These are phyloP conservation scores for Cygnus olor DNA, from an alignment of 2,797 vertebrate genomes.

Conservation along the genomic window DNA sequence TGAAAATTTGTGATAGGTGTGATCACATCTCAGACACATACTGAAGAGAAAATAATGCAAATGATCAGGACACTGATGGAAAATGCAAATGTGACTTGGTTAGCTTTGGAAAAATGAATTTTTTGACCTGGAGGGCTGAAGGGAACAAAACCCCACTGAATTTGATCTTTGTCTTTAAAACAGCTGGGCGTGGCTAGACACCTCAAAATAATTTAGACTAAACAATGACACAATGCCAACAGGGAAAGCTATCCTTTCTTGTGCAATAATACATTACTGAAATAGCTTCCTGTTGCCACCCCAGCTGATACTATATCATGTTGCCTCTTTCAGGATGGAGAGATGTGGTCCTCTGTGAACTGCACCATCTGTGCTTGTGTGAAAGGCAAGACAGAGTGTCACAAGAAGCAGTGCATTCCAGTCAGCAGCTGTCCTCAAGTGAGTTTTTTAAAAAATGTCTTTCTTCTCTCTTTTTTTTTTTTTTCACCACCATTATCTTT, in stretches of 20 bases:
- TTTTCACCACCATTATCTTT: background rate
- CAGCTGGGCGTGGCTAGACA: background rate
- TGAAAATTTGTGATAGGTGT: slow-evolving; percentile 31
- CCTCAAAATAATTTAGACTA: slow-evolving; percentile 58
- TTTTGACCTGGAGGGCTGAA: background rate
- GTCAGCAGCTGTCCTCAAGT: slow-evolving; percentile 92
- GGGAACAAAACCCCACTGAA: slow-evolving; percentile 12
- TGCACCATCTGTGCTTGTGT: slow-evolving; percentile 94
- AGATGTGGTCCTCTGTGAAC: slow-evolving; percentile 97
- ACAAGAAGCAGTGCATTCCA: slow-evolving; percentile 91
- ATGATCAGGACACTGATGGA: background rate
- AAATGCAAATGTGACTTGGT: slow-evolving; percentile 30
- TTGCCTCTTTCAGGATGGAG: slow-evolving; percentile 87
- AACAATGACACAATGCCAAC: slow-evolving; percentile 33
- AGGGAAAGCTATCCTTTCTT: slow-evolving; percentile 40
- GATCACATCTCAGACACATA: background rate
- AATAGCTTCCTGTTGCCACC: slow-evolving; percentile 38
- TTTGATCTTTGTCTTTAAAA: slow-evolving; percentile 16
- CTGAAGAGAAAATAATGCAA: background rate
- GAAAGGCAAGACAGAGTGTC: slow-evolving; percentile 90
- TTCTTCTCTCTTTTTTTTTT: background rate
- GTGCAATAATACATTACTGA: slow-evolving; percentile 37
- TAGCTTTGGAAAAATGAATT: background rate
- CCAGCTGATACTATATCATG: slow-evolving; percentile 62
- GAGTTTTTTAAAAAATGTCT: slow-evolving; percentile 27